phyloP scores from a whole-genome alignment of 1,140 invertebrate genomes.

The Tetramorium alpestre region DNA sequence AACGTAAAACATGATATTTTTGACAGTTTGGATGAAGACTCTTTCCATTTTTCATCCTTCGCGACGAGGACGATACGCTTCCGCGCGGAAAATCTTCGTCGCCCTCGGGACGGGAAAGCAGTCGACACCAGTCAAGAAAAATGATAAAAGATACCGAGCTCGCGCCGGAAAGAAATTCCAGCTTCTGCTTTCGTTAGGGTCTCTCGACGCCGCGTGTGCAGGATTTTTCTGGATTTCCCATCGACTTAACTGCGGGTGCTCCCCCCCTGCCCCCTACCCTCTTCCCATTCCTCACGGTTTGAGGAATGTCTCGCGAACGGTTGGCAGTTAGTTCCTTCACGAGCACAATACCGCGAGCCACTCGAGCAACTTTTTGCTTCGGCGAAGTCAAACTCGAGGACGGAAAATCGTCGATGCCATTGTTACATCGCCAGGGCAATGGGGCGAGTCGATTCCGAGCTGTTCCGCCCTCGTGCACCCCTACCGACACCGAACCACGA shows the following conservation, averaged over 20 bases:
- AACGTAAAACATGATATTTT: slow-evolving; percentile 4
- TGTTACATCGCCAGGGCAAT: slow-evolving; percentile 66
- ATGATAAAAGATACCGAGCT: slow-evolving; percentile 50
- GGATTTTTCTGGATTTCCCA: slow-evolving; percentile 46
- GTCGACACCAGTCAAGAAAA: slow-evolving; percentile 34
- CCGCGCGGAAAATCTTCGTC: slow-evolving; percentile 44
- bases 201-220: slow-evolving; percentile 18
- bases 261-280: background rate
- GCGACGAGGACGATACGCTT: background rate
- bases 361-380: slow-evolving; percentile 50
- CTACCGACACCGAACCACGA: slow-evolving; percentile 1
- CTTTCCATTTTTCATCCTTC: slow-evolving; percentile 32
- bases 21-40: background rate
- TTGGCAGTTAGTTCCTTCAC: slow-evolving; percentile 53
- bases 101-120: slow-evolving; percentile 21
- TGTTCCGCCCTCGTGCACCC: slow-evolving; percentile 33
- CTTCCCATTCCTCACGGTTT: background rate
- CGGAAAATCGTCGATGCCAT: slow-evolving; percentile 57
- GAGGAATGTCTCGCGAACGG: slow-evolving; percentile 49
- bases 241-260: slow-evolving; percentile 26
- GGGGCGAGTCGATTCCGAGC: slow-evolving; percentile 49
- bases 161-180: slow-evolving; percentile 30
- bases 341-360: slow-evolving; percentile 34
- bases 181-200: slow-evolving; percentile 49
- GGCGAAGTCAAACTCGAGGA: slow-evolving; percentile 42